Evolutionary conservation across 2,888 invertebrate species (phyloP).

Genomic region (Tuberolachnus salignus): DNA sequence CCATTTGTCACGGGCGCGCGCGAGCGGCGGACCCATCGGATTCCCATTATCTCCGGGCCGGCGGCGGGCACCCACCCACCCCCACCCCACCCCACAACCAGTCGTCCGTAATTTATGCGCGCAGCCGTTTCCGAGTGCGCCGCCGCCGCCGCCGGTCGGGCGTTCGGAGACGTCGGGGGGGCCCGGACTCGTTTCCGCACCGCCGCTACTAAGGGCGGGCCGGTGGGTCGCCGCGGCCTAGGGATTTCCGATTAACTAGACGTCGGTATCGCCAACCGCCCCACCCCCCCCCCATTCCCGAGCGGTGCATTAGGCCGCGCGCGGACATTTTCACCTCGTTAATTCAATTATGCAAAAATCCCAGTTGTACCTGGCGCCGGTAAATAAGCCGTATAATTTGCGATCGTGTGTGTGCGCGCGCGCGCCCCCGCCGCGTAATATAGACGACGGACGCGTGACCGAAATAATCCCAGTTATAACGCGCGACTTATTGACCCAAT

Average conservation of each 20-base stretch:
- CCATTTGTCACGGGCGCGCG: constrained; percentile 27
- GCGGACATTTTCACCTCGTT: constrained; percentile 43
- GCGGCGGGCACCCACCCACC: constrained; percentile 28
- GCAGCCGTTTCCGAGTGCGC: constrained; percentile 20
- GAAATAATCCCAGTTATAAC: no score
- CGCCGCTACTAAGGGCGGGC: background rate
- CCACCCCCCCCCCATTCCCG: no score
- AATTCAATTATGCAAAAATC: constrained; percentile 57
- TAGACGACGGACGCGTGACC: no score
- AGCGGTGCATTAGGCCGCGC: constrained; percentile 33
- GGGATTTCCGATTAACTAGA: constrained; percentile 46
- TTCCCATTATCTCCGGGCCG: constrained; percentile 39
- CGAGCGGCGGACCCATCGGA: constrained; percentile 24
- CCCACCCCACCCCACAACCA: no score
- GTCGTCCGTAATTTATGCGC: constrained; percentile 34
- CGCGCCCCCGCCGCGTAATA: no score
- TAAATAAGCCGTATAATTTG: no score
- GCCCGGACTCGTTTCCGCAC: background rate
- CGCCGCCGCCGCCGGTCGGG: background rate
- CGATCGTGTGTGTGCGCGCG: no score
- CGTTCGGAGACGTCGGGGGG: background rate
- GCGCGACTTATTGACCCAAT: constrained; percentile 8
- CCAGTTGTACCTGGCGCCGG: no score
- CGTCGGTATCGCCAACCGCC: background rate
- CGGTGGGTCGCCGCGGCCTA: background rate